Conservation (phyloP, 2,113 vertebrate genomes). For the Podarcis muralis region DNA sequence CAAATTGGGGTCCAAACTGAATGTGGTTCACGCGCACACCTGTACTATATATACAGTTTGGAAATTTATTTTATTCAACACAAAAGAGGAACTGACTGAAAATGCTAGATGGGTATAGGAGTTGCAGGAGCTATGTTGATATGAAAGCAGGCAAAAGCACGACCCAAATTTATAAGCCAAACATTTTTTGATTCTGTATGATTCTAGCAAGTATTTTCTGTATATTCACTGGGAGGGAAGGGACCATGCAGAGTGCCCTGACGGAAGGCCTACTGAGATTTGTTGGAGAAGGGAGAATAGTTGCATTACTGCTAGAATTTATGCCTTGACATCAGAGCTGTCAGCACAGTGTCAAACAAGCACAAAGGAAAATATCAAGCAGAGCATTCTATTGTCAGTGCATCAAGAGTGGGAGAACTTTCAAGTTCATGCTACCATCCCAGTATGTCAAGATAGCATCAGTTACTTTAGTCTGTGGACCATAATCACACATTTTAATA, state of each 20-base stretch:
- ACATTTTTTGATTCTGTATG: neutral
- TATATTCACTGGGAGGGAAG: neutral
- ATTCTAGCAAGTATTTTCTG: neutral
- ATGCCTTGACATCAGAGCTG: neutral
- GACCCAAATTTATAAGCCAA: neutral
- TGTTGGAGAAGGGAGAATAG: neutral
- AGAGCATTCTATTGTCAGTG: neutral
- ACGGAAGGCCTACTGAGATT: neutral
- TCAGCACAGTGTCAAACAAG: neutral
- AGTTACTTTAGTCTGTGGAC: neutral
- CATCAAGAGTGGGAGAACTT: neutral
- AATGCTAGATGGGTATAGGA: neutral
- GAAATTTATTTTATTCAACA: neutral
- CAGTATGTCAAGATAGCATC: neutral
- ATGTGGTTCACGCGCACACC: neutral
- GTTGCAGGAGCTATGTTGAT: neutral
- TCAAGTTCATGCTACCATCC: neutral
- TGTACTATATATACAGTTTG: neutral
- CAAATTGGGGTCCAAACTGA: neutral
- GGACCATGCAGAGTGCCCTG: neutral
- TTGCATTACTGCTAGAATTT: neutral
- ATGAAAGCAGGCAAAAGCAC: neutral
- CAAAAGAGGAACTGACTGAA: neutral
- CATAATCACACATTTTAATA: neutral
- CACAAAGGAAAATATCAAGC: neutral